Conservation (phyloP, 2,113 vertebrate species). For the Desmodus rotundus region DNA sequence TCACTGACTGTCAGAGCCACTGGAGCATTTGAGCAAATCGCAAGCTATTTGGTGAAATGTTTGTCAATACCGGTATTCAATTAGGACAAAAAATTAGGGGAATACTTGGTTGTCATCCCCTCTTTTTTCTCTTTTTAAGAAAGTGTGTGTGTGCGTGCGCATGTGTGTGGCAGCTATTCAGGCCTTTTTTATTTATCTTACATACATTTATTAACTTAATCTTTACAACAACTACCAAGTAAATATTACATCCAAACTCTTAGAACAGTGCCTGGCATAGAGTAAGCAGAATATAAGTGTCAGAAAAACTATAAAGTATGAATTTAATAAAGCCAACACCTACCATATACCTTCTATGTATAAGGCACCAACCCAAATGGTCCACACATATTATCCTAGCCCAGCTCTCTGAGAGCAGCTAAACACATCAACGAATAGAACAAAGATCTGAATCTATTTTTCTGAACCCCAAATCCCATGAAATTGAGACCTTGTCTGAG, state of each 20-base stretch:
- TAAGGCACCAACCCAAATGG: neutral
- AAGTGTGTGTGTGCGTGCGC: neutral
- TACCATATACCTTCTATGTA: neutral
- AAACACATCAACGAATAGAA: neutral
- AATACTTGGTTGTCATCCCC: neutral
- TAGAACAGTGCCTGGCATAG: neutral
- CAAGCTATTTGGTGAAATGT: neutral
- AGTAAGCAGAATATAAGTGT: neutral
- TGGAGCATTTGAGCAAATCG: neutral
- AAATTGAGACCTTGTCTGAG: neutral
- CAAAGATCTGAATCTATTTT: neutral
- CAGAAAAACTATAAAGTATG: neutral
- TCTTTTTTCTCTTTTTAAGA: neutral
- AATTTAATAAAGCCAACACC: neutral
- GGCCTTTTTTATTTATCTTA: neutral
- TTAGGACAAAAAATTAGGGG: neutral
- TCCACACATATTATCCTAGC: neutral
- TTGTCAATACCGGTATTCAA: neutral
- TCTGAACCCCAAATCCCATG: neutral
- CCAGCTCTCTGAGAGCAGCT: neutral
- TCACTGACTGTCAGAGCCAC: neutral
- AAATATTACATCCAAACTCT: neutral
- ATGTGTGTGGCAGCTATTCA: neutral
- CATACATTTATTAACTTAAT: neutral
- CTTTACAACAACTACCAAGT: neutral